These are phyloP conservation scores for Drosophila limbata DNA, from an alignment of 2,888 invertebrate species.

Conservation along the genomic window DNA sequence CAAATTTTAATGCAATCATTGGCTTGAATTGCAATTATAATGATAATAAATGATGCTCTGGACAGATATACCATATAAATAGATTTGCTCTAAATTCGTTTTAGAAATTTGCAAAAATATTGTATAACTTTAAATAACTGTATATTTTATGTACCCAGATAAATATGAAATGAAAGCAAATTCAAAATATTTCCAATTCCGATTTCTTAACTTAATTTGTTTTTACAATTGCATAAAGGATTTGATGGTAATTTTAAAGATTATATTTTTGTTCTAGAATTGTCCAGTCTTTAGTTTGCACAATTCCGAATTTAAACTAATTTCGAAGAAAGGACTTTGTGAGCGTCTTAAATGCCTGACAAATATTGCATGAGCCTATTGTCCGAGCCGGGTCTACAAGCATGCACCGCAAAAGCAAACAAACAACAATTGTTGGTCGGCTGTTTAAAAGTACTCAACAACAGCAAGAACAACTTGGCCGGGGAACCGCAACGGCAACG, in stretches of 20 bases:
- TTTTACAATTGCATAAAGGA: not conserved
- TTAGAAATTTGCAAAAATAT: not conserved
- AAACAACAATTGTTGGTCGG: conserved; percentile 33
- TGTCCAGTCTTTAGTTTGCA: not conserved
- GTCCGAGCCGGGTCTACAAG: conserved; percentile 29
- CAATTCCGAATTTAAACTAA: not conserved
- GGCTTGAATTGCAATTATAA: not conserved
- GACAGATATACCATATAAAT: not conserved
- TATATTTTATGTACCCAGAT: not conserved
- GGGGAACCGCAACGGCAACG: conserved; percentile 9
- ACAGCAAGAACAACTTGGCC: conserved; percentile 12
- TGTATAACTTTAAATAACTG: not conserved
- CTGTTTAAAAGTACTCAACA: conserved; percentile 43
- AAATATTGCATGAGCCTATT: conserved; percentile 59
- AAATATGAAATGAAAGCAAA: not conserved
- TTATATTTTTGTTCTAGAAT: too few relatives aligned
- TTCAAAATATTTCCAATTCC: not conserved
- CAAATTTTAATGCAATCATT: not conserved
- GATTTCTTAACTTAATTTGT: not conserved
- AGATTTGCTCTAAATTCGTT: not conserved
- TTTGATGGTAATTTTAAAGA: not conserved
- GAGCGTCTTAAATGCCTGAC: conserved; percentile 44
- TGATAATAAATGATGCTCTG: not conserved
- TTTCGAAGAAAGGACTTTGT: not conserved
- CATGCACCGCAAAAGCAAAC: conserved; percentile 40